These are phyloP conservation scores for Polypedilum pembai DNA, from an alignment of 1,140 invertebrate genomes.

Conservation along the genomic window DNA sequence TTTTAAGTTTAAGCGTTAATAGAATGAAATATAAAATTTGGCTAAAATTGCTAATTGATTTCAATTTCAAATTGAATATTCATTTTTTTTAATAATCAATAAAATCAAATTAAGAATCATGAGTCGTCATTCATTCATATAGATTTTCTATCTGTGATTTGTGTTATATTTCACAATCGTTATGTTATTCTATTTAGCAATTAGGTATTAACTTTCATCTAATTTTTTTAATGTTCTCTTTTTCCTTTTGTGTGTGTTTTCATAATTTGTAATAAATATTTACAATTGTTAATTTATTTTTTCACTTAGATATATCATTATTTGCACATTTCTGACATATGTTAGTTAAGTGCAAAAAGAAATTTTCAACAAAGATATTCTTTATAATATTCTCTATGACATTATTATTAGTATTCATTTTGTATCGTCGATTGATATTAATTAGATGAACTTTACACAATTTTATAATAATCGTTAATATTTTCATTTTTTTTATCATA, in stretches of 20 bases:
- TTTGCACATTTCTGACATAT: neutral
- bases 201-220: neutral
- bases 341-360: neutral
- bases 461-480: neutral
- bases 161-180: neutral
- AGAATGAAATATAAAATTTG: neutral
- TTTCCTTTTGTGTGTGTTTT: neutral
- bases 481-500: neutral
- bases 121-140: neutral
- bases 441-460: neutral
- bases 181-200: slow-evolving; percentile 9
- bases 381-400: neutral
- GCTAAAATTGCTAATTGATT: slow-evolving; percentile 18
- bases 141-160: no score
- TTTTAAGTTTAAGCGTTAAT: neutral
- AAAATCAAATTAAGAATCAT: neutral
- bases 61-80: neutral
- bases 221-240: neutral
- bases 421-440: slow-evolving; percentile 4
- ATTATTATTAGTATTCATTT: neutral
- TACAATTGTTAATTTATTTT: neutral
- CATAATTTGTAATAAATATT: neutral
- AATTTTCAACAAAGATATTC: slow-evolving; percentile 7
- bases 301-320: neutral
- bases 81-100: neutral